Conservation (phyloP, 2,113 vertebrate species). For the Cynocephalus volans region DNA sequence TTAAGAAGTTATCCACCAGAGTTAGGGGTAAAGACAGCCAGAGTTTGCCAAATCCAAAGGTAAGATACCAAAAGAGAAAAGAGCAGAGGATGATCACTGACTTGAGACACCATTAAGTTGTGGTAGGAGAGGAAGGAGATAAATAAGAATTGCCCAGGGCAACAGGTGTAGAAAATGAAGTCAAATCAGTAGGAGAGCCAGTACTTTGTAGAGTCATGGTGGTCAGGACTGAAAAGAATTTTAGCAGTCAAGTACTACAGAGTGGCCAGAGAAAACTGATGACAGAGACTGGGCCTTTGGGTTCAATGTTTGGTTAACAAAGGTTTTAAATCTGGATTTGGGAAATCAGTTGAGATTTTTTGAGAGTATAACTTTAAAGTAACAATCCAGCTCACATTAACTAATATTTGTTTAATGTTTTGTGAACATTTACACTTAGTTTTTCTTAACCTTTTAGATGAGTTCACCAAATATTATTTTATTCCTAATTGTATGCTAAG, state of each 20-base stretch:
- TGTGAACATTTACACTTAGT: slow-evolving; percentile 14
- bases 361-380: slow-evolving; percentile 19
- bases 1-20: slow-evolving; percentile 2
- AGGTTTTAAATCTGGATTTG: slow-evolving; percentile 31
- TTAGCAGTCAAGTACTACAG: neutral
- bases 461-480: slow-evolving; percentile 73
- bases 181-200: neutral
- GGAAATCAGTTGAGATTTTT: slow-evolving; percentile 10
- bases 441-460: slow-evolving; percentile 67
- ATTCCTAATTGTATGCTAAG: slow-evolving; percentile 68
- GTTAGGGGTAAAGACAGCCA: neutral
- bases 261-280: neutral
- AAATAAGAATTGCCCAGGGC: neutral
- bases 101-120: neutral
- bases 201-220: neutral
- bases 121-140: neutral
- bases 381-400: slow-evolving; percentile 19
- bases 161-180: neutral
- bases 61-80: neutral
- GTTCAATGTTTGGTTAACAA: slow-evolving; percentile 61
- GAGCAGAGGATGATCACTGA: neutral
- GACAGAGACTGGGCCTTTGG: neutral
- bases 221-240: neutral
- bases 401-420: slow-evolving; percentile 63
- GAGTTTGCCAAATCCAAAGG: slow-evolving; percentile 2